Evolutionary conservation across 2,797 vertebrate genomes (phyloP), one percentile per base, ranked within the genome.

Genomic region (Centropyge bicolor): DNA sequence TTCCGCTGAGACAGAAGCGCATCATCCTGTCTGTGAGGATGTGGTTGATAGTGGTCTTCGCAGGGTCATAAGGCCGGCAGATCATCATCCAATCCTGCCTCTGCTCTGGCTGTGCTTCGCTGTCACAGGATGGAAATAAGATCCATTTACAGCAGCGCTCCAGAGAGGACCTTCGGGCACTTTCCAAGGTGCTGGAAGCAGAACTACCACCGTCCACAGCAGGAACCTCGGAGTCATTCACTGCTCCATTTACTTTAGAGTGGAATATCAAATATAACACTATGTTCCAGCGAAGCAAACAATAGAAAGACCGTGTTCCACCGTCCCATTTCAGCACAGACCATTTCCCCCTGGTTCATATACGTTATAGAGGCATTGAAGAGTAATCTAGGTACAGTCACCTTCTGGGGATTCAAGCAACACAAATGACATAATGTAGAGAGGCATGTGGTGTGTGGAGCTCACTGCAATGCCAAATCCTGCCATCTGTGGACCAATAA

Each of bases 221-320:
- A 52, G 82, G 86, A 87, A 84, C 83, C 79, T 57, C 61, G 63
- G 71, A 89, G 76, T 79, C 79, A 88, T 89, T 91, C 90, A 72
- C 88, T 88, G 93, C 89, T 89, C 90, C 92, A 91, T 95, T 93
- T 92, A 90, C 83, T 91, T 90, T 85, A 82, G 91, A 90, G 89
- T 82, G 80, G 80, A 92, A 90, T 91, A 90, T 91, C 85, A 86
- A 92, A 89, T 85, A 87, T 84, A 90, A 90, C 82, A 70, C 64
- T 46, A 83, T 81, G 88, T 90, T 91, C 72, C 76, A 62, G 64
- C 17, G 57, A 84, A 65, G 75, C 65, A 89, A 92, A 89, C 88
- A 88, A 86, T 78, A 64, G 17, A 81, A 62, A 62, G 78, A 62
- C 67, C 74, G 63, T 70, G 54, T 31, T 76, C 57, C 64, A 65